A percentile compares a stretch with the other conserved stretches of the same genome.
These are phyloP conservation scores for Chloroceryle aenea DNA, from an alignment of 2,113 vertebrate species.

Conservation along the genomic window DNA sequence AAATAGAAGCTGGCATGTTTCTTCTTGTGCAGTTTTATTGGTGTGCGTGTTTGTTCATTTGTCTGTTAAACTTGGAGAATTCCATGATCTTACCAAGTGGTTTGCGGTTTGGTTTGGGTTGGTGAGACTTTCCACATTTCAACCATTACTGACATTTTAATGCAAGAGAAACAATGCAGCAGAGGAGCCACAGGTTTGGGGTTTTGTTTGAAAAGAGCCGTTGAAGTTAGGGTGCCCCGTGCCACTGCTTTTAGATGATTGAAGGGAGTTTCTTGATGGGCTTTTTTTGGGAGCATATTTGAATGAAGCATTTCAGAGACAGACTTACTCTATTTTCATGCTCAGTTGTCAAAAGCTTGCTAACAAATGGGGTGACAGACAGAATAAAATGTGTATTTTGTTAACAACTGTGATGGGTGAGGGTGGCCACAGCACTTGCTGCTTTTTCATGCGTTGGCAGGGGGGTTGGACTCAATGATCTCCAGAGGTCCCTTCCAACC, in stretches of 20 bases:
- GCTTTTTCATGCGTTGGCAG: neutral
- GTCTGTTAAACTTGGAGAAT: slow-evolving; percentile 50
- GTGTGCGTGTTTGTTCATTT: slow-evolving; percentile 60
- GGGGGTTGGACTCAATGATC: too few relatives aligned
- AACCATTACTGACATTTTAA: slow-evolving; percentile 23
- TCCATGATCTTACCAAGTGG: slow-evolving; percentile 52
- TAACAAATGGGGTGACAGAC: neutral
- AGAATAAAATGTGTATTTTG: neutral
- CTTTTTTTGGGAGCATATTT: neutral
- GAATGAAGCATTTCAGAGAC: neutral
- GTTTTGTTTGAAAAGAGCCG: neutral
- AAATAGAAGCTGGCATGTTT: slow-evolving; percentile 55
- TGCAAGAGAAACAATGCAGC: neutral
- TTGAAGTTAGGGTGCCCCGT: neutral
- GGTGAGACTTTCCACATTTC: slow-evolving; percentile 30
- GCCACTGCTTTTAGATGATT: neutral
- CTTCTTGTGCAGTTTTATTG: slow-evolving; percentile 62
- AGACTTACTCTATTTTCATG: neutral
- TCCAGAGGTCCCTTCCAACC: too few relatives aligned
- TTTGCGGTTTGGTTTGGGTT: slow-evolving; percentile 45
- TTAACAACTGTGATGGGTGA: neutral
- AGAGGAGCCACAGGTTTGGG: neutral
- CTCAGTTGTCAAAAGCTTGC: neutral
- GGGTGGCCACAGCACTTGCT: neutral
- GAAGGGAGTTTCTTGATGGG: neutral